Base-by-base conservation (phyloP, 2,113 vertebrate species). In the Misgurnus mizolepis region DNA sequence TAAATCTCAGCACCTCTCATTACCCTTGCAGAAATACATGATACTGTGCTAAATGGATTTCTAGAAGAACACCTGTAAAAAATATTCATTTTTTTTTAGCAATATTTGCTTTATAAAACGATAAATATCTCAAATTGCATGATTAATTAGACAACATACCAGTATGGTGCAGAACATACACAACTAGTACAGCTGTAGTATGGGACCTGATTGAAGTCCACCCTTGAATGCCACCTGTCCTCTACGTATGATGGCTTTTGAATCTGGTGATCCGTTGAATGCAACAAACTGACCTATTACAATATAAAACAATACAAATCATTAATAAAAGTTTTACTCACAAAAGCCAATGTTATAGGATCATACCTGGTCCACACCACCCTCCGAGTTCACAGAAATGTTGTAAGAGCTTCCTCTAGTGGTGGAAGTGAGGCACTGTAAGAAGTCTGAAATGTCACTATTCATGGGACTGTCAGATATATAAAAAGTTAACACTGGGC, bases 401-500 rank as follows among this genome's bases (percentile, higher is more conserved):
- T 83, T 65, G 14, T 89, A 87, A 86, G 88, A 90, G 84, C 88
- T 87, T 60, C 91, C 92, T 72, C 88, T 79, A 34, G 91, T 91
- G 86, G 85, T 55, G 5, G 58, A 82, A 1, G 80, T 79, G 14
- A 92, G 55, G 83, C 80, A 84, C 82, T 88, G 90, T 80, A 93
- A 75, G 72, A 85, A 88, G 58, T 85, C 81, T 69, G 40, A 75
- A 1, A 70, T 64, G 58, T 74, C 58, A 3, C 22, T 14, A 17
- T 90, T 87, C 34, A 86, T 67, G 27, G 65, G 67, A 12, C 10
- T 80, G 41, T 84, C 82, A 61, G 80, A 80, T 83, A 93, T 69
- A 66, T 86, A 87, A 85, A 92, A 90, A 9, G 85, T 14, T 11
- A 89, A 87, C 15, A 93, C 66, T 12, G 88, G 86, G 43, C 84